A percentile compares a stretch with the other conserved stretches of the same genome.
These are phyloP conservation scores for Yponomeuta sedellus DNA, from an alignment of 2,888 invertebrate genomes.

Conservation along the genomic window DNA sequence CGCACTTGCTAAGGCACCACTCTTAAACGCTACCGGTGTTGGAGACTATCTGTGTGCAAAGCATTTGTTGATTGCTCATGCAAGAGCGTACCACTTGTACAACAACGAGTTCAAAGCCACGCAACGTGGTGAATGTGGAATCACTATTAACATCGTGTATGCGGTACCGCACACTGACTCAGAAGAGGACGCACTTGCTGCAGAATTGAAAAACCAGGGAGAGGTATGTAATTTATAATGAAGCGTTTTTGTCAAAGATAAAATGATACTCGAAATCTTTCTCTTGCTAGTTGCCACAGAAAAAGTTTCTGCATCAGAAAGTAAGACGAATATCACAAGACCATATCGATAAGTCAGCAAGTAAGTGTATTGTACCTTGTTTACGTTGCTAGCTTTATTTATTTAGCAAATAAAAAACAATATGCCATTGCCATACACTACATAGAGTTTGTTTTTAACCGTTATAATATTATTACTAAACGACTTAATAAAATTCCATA, in stretches of 20 bases:
- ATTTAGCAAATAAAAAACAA: no score
- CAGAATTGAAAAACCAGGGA: conserved; percentile 33
- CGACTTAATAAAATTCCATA: not conserved
- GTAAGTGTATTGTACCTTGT: not conserved
- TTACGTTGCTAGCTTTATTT: not conserved
- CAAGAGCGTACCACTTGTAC: conserved; percentile 56
- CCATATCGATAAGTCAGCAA: not conserved
- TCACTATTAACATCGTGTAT: conserved; percentile 35
- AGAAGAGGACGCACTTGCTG: conserved; percentile 34
- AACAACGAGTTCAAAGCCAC: conserved; percentile 43
- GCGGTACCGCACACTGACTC: conserved; percentile 31
- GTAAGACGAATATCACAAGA: no score
- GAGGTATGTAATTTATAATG: conserved; percentile 8
- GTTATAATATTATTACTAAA: not conserved
- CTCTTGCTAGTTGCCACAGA: not conserved
- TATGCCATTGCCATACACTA: no score
- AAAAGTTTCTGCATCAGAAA: no score
- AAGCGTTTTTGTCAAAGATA: not conserved
- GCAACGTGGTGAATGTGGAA: conserved; percentile 38
- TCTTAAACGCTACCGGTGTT: conserved; percentile 51
- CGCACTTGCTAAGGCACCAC: conserved; percentile 37
- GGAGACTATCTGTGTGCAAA: conserved; percentile 71
- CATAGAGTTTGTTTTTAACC: no score
- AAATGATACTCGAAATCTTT: not conserved
- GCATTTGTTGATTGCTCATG: conserved; percentile 72